Evolutionary conservation across 2,888 invertebrate genomes (phyloP).

Genomic region (Sphaerophoria rueppellii): DNA sequence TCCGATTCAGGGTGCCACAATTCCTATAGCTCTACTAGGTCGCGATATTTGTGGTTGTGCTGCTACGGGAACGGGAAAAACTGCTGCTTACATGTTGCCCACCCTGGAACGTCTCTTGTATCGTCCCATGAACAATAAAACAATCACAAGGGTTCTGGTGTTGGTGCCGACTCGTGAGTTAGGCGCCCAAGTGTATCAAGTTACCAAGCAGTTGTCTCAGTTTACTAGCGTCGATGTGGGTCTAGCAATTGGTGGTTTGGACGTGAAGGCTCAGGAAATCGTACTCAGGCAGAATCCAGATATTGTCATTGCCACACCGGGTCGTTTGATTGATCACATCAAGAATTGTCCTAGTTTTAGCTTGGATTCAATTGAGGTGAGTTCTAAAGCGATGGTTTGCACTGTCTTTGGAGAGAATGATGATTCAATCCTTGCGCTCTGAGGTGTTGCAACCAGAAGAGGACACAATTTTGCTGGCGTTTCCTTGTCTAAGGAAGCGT

Average conservation of each 20-base stretch:
- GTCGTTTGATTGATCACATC: conserved; percentile 98
- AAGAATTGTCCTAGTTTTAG: conserved; percentile 96
- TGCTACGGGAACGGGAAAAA: conserved; percentile 98
- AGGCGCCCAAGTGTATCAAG: conserved; percentile 98
- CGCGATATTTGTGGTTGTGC: conserved; percentile 99
- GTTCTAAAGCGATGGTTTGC: conserved; percentile 35
- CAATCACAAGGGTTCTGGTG: conserved; percentile 92
- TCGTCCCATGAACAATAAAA: conserved; percentile 88
- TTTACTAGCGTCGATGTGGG: conserved; percentile 92
- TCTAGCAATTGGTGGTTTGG: conserved; percentile 93
- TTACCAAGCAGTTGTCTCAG: conserved; percentile 94
- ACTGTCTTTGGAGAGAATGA: conserved; percentile 74
- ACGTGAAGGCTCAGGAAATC: conserved; percentile 91
- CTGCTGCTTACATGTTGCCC: conserved; percentile 99
- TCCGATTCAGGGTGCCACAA: conserved; percentile 97
- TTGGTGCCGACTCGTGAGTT: conserved; percentile 98
- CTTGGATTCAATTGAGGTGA: conserved; percentile 94
- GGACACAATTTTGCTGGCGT: conserved; percentile 44
- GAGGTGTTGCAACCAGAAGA: conserved; percentile 73
- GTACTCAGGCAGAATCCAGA: conserved; percentile 95
- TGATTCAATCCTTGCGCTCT: conserved; percentile 82
- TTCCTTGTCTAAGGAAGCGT: conserved; percentile 72
- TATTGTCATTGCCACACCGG: conserved; percentile 98
- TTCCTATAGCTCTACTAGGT: conserved; percentile 95
- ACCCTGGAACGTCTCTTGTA: conserved; percentile 96